Base-by-base conservation (phyloP, 1,140 invertebrate genomes). In the Trypoxylus dichotomus region DNA sequence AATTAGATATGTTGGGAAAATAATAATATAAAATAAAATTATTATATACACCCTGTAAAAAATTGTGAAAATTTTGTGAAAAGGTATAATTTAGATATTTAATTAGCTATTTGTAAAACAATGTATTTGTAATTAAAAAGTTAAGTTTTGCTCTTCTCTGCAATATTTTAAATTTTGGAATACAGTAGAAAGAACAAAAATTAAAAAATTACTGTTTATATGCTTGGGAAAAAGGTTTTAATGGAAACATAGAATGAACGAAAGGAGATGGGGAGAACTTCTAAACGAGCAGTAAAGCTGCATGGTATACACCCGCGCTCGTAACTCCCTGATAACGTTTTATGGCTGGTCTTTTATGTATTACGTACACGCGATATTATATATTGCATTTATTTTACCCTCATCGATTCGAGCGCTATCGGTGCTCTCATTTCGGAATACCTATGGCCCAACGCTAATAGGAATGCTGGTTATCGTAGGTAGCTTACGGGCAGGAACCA, bases 331-430 rank as follows among this genome's bases (percentile, higher is more conserved):
- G 60, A 68, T 68, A 68, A 27, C 60, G 60, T 29, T 68, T 68
- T 68, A 68, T 68, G 60, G 60, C 24, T 68, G 60, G 24, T 29
- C 60, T 68, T 68, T 68, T 68, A 68, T 68, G 60, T 68, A 68
- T 3, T 68, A 68, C 60, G 24, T 27, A 24, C 60, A 68, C 60
- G 60, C 60, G 24, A 68, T 68, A 29, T 68, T 68, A 68, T 68
- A 68, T 68, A 68, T 8, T 68, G 60, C 60, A 68, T 68, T 29
- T 68, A 68, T 68, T 68, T 68, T 11, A 68, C 47, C 60, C 19
- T 68, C 60, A 68, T 68, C 60, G 60, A 68, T 68, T 68, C 60
- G 7, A 68, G 21, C 60, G 60, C 60, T 24, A 24, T 13, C 24
- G 60, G 21, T 68, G 60, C 24, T 68, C 60, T 24, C 60, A 68